Evolutionary conservation across 2,888 invertebrate species (phyloP).

Genomic region (Meta bourneti): DNA sequence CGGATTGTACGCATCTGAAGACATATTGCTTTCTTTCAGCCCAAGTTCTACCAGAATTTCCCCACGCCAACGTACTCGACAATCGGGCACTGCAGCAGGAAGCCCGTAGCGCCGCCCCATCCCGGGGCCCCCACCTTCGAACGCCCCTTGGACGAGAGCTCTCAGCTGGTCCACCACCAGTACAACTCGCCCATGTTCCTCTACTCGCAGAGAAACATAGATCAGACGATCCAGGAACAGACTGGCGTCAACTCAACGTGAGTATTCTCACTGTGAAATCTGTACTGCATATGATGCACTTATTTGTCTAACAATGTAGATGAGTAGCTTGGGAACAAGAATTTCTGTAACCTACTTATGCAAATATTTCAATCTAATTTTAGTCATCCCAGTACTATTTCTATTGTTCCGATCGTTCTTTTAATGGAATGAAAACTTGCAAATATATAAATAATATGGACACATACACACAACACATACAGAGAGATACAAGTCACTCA

Average conservation of each 20-base stretch:
- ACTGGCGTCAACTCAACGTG: constrained; percentile 86
- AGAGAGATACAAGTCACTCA: too few species aligned
- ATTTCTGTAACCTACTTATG: too few species aligned
- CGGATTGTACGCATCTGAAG: too few species aligned
- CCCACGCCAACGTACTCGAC: constrained; percentile 71
- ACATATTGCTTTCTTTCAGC: constrained; percentile 19
- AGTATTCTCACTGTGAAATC: background rate
- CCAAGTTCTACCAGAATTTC: constrained; percentile 38
- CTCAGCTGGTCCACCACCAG: constrained; percentile 90
- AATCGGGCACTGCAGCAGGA: constrained; percentile 44
- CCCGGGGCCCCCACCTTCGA: constrained; percentile 52
- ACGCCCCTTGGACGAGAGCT: constrained; percentile 53
- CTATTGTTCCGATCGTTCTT: too few species aligned
- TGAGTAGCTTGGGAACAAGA: too few species aligned
- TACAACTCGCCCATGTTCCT: constrained; percentile 95
- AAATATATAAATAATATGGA: too few species aligned
- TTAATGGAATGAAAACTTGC: too few species aligned
- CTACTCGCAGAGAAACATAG: constrained; percentile 94
- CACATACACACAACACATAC: too few species aligned
- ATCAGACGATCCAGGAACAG: constrained; percentile 91
- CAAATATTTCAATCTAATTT: too few species aligned
- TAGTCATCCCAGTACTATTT: too few species aligned
- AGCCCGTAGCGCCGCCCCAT: background rate
- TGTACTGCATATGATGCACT: too few species aligned
- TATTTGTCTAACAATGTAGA: too few species aligned